phyloP scores from a whole-genome alignment of 2,113 vertebrate genomes.

The Vidua macroura region DNA sequence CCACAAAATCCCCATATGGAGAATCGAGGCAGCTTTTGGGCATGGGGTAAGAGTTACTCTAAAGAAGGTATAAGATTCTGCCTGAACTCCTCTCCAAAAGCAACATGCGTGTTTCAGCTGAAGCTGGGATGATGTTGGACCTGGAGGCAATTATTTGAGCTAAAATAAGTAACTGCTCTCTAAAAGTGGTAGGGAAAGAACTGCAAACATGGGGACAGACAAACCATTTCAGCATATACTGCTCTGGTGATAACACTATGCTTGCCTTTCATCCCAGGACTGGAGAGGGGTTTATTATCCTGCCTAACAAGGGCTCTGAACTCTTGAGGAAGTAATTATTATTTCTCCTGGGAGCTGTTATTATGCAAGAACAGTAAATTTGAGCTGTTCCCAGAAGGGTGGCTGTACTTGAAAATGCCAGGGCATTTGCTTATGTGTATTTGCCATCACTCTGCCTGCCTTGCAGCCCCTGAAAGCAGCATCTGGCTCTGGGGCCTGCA shows the following conservation, averaged over 20 bases:
- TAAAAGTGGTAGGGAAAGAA: not conserved
- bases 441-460: not conserved
- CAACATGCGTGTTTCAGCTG: not conserved
- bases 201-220: not conserved
- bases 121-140: not conserved
- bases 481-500: not conserved
- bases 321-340: slow-evolving; percentile 12
- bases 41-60: not conserved
- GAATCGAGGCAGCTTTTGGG: not conserved
- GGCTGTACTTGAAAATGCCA: not conserved
- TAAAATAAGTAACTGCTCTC: not conserved
- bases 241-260: not conserved
- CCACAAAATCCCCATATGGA: not conserved
- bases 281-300: not conserved
- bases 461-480: not conserved
- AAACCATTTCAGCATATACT: not conserved
- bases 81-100: slow-evolving; percentile 12
- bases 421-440: not conserved
- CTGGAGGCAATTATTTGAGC: not conserved
- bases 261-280: not conserved
- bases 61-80: not conserved
- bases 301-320: not conserved
- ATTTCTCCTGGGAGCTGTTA: not conserved
- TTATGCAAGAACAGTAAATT: not conserved
- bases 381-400: not conserved